Percentiles rank a stretch among this genome's conserved stretches.
Evolutionary conservation across 2,888 invertebrate genomes (phyloP).

Genomic region (Ornithoptera priamus): DNA sequence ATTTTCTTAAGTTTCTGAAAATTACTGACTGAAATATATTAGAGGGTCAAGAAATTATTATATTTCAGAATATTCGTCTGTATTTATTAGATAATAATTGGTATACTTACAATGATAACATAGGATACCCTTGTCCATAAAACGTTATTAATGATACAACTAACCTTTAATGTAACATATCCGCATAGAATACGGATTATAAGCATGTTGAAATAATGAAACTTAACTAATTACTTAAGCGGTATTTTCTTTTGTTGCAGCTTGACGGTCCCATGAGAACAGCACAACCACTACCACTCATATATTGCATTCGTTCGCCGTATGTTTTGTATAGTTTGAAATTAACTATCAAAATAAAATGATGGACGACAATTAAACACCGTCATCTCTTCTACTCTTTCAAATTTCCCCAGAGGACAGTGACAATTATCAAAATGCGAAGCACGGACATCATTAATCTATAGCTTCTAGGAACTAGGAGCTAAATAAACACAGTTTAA

Average conservation of each 20-base stretch:
- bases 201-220: neutral
- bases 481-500: constrained; percentile 60
- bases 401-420: constrained; percentile 30
- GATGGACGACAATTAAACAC: constrained; percentile 49
- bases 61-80: too few relatives aligned
- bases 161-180: neutral
- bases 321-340: constrained; percentile 3
- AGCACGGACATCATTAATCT: constrained; percentile 32
- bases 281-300: neutral
- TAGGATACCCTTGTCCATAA: too few relatives aligned
- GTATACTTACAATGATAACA: too few relatives aligned
- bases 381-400: neutral
- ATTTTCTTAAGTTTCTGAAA: too few relatives aligned
- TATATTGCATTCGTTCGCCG: neutral
- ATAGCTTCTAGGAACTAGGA: constrained; percentile 51
- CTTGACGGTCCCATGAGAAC: constrained; percentile 31
- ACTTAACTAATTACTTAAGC: neutral
- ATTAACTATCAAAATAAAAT: constrained; percentile 42
- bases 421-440: constrained; percentile 15
- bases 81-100: too few relatives aligned
- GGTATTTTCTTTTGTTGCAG: constrained; percentile 48
- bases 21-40: too few relatives aligned
- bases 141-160: too few relatives aligned
- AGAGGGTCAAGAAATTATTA: too few relatives aligned
- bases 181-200: neutral